Conservation (phyloP, 2,113 vertebrate species). For the Fukomys damarensis region DNA sequence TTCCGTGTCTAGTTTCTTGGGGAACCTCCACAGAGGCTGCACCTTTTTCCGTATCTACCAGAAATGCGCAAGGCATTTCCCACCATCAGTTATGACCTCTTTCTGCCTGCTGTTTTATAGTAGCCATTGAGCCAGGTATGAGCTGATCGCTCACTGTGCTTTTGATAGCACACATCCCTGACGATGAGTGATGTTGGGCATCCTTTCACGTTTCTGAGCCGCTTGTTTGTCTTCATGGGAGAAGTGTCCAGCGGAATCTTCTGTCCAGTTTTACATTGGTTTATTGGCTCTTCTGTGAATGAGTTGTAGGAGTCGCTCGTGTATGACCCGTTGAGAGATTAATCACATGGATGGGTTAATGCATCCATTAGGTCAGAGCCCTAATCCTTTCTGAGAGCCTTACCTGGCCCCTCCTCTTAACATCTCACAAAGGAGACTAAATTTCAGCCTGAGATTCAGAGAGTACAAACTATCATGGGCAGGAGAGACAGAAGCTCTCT, state of each 20-base stretch:
- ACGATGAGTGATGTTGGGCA: not conserved
- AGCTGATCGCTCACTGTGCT: not conserved
- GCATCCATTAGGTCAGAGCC: not conserved
- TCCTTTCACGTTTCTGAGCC: not conserved
- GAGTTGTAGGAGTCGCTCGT: not conserved
- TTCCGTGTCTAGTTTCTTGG: too few species aligned
- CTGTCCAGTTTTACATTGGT: not conserved
- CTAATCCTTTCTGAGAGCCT: too few species aligned
- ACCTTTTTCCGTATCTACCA: not conserved
- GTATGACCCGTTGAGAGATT: not conserved
- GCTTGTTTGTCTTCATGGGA: not conserved
- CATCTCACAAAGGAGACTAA: not conserved
- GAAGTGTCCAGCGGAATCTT: not conserved
- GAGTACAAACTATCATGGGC: not conserved
- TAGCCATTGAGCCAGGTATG: not conserved
- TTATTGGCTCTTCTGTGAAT: not conserved
- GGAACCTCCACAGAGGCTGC: too few species aligned
- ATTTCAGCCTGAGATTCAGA: not conserved
- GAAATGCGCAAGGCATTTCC: not conserved
- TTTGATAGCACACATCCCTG: not conserved
- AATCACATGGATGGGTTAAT: not conserved
- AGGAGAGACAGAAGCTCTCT: accelerated
- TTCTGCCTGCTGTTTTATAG: not conserved
- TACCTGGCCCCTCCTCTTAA: not conserved
- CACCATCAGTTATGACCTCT: not conserved